phyloP scores from a whole-genome alignment of 2,888 invertebrate species.

The Pseudococcus jackbeardsleyi region DNA sequence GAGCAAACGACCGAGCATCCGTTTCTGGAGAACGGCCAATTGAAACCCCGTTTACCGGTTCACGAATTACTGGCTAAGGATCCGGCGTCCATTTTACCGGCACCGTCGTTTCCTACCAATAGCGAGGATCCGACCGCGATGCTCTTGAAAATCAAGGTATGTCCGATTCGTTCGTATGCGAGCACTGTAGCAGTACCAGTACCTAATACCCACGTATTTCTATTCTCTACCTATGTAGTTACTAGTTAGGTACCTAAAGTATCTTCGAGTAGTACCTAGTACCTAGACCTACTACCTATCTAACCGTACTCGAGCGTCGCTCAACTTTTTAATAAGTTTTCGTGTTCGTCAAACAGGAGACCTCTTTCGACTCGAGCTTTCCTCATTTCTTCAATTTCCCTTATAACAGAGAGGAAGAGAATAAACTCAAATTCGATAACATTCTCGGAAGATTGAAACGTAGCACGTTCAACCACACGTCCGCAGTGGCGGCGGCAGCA shows the following conservation, averaged over 20 bases:
- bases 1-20: constrained; percentile 63
- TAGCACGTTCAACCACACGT: background rate
- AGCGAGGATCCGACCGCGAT: background rate
- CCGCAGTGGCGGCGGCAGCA: background rate
- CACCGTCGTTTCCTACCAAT: background rate
- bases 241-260: no score
- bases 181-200: no score
- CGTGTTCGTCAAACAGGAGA: background rate
- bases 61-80: constrained; percentile 67
- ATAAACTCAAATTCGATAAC: background rate
- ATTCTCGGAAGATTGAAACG: background rate
- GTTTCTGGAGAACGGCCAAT: constrained; percentile 67
- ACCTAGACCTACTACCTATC: background rate
- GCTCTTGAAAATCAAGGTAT: background rate
- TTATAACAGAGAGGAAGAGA: background rate
- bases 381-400: background rate
- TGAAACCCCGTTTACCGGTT: constrained; percentile 67
- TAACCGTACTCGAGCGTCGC: no score
- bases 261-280: no score
- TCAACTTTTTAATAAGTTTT: background rate
- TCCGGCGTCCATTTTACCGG: background rate
- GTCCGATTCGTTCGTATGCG: no score
- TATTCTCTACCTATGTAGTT: no score
- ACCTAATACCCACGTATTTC: no score
- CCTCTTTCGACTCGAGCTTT: background rate